Conservation (phyloP, 2,113 vertebrate species). For the Coturnix japonica region DNA sequence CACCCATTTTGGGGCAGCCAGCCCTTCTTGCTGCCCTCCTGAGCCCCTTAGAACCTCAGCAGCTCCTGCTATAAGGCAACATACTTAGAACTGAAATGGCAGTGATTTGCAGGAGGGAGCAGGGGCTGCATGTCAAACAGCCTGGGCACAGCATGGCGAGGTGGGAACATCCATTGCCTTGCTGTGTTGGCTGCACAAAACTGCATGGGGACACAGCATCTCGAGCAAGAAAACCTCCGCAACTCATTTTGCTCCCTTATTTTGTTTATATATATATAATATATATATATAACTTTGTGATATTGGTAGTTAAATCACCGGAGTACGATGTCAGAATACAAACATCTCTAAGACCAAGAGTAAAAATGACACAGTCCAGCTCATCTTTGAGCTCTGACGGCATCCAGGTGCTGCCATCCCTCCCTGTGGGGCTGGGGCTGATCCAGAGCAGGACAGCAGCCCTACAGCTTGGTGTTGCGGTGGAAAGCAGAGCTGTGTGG, state of each 20-base stretch:
- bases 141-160: rapidly evolving
- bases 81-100: neutral
- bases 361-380: neutral
- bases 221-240: neutral
- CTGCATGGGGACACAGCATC: rapidly evolving
- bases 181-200: rapidly evolving
- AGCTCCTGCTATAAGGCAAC: rapidly evolving
- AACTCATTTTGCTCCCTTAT: neutral
- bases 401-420: rapidly evolving
- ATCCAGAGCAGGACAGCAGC: rapidly evolving
- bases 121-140: neutral
- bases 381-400: neutral
- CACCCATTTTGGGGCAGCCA: neutral
- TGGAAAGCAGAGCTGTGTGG: slow-evolving; percentile 52
- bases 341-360: neutral
- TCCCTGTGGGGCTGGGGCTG: too few relatives aligned
- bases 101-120: rapidly evolving
- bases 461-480: slow-evolving; percentile 71
- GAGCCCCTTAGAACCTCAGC: rapidly evolving
- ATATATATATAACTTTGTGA: neutral
- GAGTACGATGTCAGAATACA: neutral
- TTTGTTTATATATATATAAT: neutral
- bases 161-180: rapidly evolving
- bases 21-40: rapidly evolving
- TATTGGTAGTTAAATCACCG: neutral